Evolutionary conservation across 1,140 invertebrate species (phyloP).

Genomic region (Bombus impatiens): DNA sequence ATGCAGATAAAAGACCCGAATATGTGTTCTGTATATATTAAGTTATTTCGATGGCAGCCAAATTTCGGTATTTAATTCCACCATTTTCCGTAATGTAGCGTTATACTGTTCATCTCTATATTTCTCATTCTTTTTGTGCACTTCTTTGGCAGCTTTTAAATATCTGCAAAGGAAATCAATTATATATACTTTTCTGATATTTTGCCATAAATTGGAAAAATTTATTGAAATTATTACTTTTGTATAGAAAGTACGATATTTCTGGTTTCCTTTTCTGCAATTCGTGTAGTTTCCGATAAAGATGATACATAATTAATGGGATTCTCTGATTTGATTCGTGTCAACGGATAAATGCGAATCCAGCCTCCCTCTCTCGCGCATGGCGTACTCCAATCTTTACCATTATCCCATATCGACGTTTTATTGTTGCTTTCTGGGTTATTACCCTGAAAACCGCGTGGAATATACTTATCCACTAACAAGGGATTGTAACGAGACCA

Average conservation of each 20-base stretch:
- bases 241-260: conserved; percentile 75
- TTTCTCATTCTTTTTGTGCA: conserved; percentile 77
- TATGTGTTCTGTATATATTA: neutral
- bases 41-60: conserved; percentile 80
- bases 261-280: conserved; percentile 75
- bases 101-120: conserved; percentile 78
- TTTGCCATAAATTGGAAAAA: neutral
- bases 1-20: neutral
- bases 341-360: conserved; percentile 84
- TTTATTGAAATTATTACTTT: conserved; percentile 69
- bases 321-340: conserved; percentile 60
- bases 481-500: conserved; percentile 72
- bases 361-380: conserved; percentile 84
- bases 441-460: conserved; percentile 66
- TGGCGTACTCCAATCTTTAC: conserved; percentile 84
- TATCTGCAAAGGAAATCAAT: conserved; percentile 67
- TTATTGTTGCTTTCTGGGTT: conserved; percentile 58
- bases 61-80: conserved; percentile 77
- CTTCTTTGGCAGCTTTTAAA: conserved; percentile 77
- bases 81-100: conserved; percentile 70
- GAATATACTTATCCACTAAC: conserved; percentile 69
- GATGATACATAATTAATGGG: conserved; percentile 46
- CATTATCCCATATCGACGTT: conserved; percentile 84
- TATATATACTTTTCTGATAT: neutral
- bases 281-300: conserved; percentile 53